Conservation (phyloP, 2,797 vertebrate genomes). For the Rousettus madagascariensis region DNA sequence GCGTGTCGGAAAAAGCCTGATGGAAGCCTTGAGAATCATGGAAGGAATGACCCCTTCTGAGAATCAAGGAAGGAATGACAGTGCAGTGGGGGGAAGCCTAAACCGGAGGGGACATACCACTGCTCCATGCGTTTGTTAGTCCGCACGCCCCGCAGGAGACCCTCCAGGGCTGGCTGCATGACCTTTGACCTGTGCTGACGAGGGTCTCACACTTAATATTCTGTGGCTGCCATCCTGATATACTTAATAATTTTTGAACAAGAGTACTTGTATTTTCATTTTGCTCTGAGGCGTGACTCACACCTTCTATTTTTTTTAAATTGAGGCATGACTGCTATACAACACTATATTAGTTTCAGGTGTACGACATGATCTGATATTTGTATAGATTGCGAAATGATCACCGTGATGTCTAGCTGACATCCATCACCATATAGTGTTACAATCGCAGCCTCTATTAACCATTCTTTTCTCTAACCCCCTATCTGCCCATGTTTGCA, state of each 20-base stretch:
- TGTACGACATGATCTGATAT: background rate
- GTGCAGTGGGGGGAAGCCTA: background rate
- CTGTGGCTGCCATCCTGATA: background rate
- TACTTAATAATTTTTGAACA: background rate
- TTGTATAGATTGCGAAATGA: background rate
- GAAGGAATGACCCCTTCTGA: background rate
- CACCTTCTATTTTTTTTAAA: background rate
- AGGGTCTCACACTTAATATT: background rate
- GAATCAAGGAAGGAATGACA: background rate
- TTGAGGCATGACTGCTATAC: background rate
- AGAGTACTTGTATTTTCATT: background rate
- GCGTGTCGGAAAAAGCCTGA: background rate
- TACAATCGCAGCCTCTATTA: background rate
- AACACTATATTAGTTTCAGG: background rate
- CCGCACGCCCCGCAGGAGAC: background rate
- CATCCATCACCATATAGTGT: background rate
- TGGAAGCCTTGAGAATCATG: background rate
- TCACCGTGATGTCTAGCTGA: background rate
- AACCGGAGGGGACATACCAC: too few relatives aligned
- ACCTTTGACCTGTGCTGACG: background rate
- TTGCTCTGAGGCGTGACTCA: background rate
- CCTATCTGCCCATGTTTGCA: background rate
- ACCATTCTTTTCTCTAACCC: background rate
- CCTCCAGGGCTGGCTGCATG: background rate
- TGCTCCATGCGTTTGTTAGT: background rate